Evolutionary conservation across 2,888 invertebrate genomes (phyloP).

Genomic region (Clistopyga incitator): DNA sequence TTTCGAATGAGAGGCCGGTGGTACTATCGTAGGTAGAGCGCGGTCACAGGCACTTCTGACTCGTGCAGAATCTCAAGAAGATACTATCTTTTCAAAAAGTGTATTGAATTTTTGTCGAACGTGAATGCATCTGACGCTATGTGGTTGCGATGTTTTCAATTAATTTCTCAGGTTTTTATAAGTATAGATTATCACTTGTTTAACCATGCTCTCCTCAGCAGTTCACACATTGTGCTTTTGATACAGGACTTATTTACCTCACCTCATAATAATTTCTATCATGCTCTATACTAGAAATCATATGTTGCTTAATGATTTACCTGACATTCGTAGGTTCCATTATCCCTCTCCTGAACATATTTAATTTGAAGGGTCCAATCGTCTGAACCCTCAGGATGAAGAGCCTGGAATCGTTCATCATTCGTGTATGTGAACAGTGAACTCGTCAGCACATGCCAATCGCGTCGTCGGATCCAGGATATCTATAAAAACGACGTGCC

Average conservation of each 20-base stretch:
- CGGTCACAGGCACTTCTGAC: too few relatives aligned
- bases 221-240: too few relatives aligned
- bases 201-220: too few relatives aligned
- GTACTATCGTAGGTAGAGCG: too few relatives aligned
- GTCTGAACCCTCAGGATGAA: constrained; percentile 95
- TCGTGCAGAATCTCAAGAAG: too few relatives aligned
- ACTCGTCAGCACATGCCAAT: constrained; percentile 97
- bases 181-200: too few relatives aligned
- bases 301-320: constrained; percentile 84
- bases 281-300: background rate
- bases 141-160: too few relatives aligned
- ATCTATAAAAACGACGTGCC: constrained; percentile 85
- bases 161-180: too few relatives aligned
- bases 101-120: too few relatives aligned
- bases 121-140: too few relatives aligned
- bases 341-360: constrained; percentile 96
- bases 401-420: constrained; percentile 92
- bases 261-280: background rate
- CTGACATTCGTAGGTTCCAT: constrained; percentile 97
- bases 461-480: constrained; percentile 95
- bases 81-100: too few relatives aligned
- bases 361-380: constrained; percentile 98
- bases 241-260: background rate
- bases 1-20: too few relatives aligned
- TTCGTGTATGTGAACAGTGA: constrained; percentile 96